Evolutionary conservation across 2,113 vertebrate genomes (phyloP).

Genomic region (Choloepus hoffmanni): DNA sequence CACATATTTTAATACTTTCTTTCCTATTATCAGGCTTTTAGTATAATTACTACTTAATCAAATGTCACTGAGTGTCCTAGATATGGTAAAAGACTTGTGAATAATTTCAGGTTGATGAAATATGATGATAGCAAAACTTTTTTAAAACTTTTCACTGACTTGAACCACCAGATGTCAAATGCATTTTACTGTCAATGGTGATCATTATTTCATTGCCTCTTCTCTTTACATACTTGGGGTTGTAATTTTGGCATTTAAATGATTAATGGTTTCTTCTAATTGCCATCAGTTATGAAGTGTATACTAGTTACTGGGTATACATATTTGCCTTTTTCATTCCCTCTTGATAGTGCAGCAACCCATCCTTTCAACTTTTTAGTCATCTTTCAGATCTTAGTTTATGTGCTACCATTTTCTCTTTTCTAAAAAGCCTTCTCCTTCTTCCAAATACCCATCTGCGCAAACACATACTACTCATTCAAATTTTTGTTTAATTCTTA

Average conservation of each 20-base stretch:
- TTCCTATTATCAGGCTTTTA: constrained; percentile 35
- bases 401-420: background rate
- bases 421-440: background rate
- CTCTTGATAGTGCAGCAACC: background rate
- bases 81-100: background rate
- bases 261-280: background rate
- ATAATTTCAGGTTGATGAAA: constrained; percentile 16
- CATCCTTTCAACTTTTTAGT: background rate
- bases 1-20: constrained; percentile 26
- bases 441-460: background rate
- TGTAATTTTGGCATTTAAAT: background rate
- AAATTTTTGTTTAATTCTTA: background rate
- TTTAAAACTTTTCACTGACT: background rate
- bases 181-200: background rate
- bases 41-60: constrained; percentile 67
- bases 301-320: background rate
- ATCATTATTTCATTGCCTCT: background rate
- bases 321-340: fast-evolving
- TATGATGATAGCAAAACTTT: background rate
- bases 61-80: constrained; percentile 57
- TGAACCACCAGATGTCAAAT: background rate
- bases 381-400: background rate
- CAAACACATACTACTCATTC: too few species aligned
- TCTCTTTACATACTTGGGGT: background rate
- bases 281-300: background rate